Evolutionary conservation across 2,888 invertebrate genomes (phyloP), one percentile per base, ranked within the genome.

Genomic region (Linnaemya vulpina): DNA sequence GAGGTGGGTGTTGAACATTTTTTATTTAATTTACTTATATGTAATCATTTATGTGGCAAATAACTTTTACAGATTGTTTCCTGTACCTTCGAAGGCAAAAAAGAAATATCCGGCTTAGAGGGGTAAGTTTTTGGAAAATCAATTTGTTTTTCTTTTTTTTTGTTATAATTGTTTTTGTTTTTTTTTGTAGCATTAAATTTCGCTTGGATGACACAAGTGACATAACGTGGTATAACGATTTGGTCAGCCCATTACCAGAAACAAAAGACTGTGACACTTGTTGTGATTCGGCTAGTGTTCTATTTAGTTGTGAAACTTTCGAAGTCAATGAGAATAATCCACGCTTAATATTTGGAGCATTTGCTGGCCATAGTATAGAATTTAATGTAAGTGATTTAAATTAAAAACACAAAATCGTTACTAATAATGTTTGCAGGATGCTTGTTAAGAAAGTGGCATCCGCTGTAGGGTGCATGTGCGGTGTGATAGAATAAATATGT

Each of bases 241-340:
- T 94, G 60, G 89, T 91, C 74, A 94, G 94, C 83, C 90, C 91
- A 11, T 86, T 89, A 81, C 90, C 91, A 81, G 90, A 90, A 88
- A 87, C 89, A 75, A 90, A 89, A 88, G 90, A 90, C 88, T 89
- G 91, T 83, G 88, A 88, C 86, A 89, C 87, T 82, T 90, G 89
- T 87, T 91, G 89, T 87, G 90, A 91, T 73, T 90, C 91, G 74
- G 91, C 92, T 4, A 92, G 94, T 88, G 94, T 95, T 40, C 92
- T 95, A 88, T 95, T 95, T 90, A 94, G 93, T 89, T 95, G 95
- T 92, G 95, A 95, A 91, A 95, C 95, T n/a, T 95, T 94, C 90
- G 95, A 95, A 92, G 92, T 93, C 11, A 92, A 93, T 86, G 91
- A 90, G 81, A 70, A 84, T 40, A 90, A 91, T 87, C 91, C 91